Conservation (phyloP, 2,113 vertebrate species). For the Mormoops blainvillei region DNA sequence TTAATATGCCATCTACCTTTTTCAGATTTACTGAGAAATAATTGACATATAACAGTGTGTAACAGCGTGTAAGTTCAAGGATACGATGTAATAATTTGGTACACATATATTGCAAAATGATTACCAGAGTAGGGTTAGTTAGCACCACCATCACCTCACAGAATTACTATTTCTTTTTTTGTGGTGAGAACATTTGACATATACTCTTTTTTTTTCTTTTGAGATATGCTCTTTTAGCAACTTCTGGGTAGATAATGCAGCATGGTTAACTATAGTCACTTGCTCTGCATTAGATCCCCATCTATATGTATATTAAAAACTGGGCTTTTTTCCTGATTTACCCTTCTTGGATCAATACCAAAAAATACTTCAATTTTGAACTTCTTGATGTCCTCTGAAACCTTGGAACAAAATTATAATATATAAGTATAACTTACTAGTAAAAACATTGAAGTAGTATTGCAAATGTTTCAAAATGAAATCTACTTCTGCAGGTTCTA, state of each 20-base stretch:
- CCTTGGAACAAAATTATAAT: background rate
- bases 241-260: background rate
- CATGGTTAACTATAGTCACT: background rate
- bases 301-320: background rate
- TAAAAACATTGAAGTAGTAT: constrained; percentile 51
- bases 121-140: background rate
- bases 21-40: background rate
- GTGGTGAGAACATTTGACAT: background rate
- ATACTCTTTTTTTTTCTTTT: background rate
- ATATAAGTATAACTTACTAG: constrained; percentile 37
- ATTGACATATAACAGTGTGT: background rate
- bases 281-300: background rate
- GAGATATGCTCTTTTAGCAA: background rate
- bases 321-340: constrained; percentile 19
- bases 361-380: constrained; percentile 54
- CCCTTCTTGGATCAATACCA: background rate
- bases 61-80: background rate
- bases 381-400: constrained; percentile 46
- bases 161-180: background rate
- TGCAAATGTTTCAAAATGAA: constrained; percentile 60
- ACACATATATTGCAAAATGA: background rate
- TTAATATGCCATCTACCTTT: background rate
- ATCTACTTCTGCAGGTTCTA: constrained; percentile 41
- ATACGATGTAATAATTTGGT: background rate
- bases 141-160: background rate